Evolutionary conservation across 2,888 invertebrate species (phyloP).

Genomic region (Allygus modestus): DNA sequence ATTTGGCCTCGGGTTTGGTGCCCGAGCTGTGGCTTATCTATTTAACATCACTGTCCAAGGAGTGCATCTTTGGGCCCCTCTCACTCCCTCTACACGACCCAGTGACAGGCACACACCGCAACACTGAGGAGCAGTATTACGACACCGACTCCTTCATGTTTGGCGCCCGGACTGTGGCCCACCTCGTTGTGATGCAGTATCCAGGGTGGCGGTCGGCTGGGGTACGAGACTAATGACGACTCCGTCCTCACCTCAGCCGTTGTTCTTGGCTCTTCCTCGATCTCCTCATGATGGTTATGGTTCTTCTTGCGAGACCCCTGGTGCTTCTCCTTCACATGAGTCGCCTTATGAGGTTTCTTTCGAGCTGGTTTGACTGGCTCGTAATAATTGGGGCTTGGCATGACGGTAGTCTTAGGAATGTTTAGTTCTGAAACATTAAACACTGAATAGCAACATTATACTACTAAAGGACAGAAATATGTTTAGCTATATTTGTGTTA

Average conservation of each 20-base stretch:
- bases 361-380: constrained; percentile 58
- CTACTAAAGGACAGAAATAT: neutral
- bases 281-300: constrained; percentile 61
- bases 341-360: constrained; percentile 60
- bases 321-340: constrained; percentile 59
- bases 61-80: too few species aligned
- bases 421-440: constrained; percentile 66
- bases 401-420: constrained; percentile 67
- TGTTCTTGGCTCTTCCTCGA: constrained; percentile 37
- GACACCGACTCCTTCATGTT: neutral
- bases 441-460: neutral
- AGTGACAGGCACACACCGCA: neutral
- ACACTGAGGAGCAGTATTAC: neutral
- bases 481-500: neutral
- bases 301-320: constrained; percentile 63
- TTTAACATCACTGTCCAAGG: too few species aligned
- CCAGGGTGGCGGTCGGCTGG: constrained; percentile 64
- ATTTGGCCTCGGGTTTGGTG: too few species aligned
- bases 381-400: constrained; percentile 66
- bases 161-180: constrained; percentile 7
- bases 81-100: neutral
- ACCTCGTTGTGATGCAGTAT: constrained; percentile 65
- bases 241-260: constrained; percentile 53
- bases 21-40: too few species aligned
- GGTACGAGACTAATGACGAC: constrained; percentile 53